A percentile compares a stretch with the other conserved stretches of the same genome.
phyloP scores from a whole-genome alignment of 2,113 vertebrate species.

The Echinops telfairi region DNA sequence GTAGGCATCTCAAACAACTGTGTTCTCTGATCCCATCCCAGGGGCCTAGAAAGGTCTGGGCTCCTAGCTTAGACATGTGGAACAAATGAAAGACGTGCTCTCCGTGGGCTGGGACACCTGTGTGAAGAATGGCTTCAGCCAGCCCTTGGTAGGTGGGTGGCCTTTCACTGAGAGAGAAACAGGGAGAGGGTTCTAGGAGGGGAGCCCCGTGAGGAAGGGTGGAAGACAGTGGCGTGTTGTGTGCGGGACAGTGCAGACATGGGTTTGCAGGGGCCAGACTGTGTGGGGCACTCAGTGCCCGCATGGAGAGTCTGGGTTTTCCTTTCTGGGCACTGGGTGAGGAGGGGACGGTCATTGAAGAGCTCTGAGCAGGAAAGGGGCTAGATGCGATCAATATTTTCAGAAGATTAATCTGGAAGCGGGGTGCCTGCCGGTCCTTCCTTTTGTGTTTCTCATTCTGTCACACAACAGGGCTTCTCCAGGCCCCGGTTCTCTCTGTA shows the following conservation, averaged over 20 bases:
- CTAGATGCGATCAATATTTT: neutral
- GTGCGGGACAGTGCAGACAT: neutral
- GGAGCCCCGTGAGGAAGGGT: neutral
- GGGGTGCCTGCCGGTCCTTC: neutral
- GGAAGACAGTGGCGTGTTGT: neutral
- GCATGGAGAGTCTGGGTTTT: neutral
- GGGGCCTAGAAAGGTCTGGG: neutral
- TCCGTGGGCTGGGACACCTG: neutral
- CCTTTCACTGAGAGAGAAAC: neutral
- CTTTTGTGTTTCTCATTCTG: neutral
- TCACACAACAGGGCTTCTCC: neutral
- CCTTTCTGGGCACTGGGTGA: neutral
- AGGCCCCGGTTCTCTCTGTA: neutral
- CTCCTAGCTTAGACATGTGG: neutral
- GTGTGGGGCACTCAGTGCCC: neutral
- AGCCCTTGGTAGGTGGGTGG: neutral
- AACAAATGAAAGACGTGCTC: neutral
- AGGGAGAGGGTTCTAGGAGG: neutral
- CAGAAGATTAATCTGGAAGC: neutral
- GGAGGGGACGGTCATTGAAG: neutral
- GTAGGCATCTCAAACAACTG: neutral
- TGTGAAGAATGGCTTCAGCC: neutral
- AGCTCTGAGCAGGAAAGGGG: neutral
- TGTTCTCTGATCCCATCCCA: neutral
- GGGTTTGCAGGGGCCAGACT: neutral